Evolutionary conservation across 2,888 invertebrate genomes (phyloP), one percentile per base, ranked within the genome.

Genomic region (Sphaeridia pumilis): DNA sequence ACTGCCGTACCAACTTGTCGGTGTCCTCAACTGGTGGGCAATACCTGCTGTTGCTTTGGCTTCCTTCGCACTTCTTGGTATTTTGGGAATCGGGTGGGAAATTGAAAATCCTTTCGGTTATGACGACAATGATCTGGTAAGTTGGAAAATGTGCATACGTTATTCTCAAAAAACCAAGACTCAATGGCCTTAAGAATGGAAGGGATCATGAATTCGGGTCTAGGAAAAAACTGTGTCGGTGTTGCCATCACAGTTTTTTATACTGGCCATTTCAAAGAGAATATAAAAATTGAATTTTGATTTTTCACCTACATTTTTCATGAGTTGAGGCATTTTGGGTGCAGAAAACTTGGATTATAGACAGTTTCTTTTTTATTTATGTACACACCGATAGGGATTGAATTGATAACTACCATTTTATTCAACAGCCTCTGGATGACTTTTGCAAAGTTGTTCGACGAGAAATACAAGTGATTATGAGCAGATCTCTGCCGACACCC

Each of bases 51-150:
- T 59, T 4, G 46, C 58, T 7, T 35, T 62, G 10, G 59, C 60
- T 25, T 50, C 60, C 2, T 62, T 60, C 45, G 54, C 60, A 4
- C 52, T 62, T n/a, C 48, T 62, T 10, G 62, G 62, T 14, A 60
- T 62, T 12, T 45, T 62, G 41, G 60, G 55, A 44, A 62, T 60
- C 50, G 62, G 62, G n/a, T 59, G 60, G 60, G 59, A 58, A 47
- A 60, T 60, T 38, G 60, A 60, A 34, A 60, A 60, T 41, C 60
- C 60, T 10, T 60, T 60, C 31, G 60, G 60, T n/a, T 57, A 49
- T 24, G 60, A 60, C 46, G 50, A 43, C 35, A 60, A 60, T 54
- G 60, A 60, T 28, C 53, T 60, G 57, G 60, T 60, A 53, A 34
- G 48, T n/a, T n/a, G n/a, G n/a, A n/a, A n/a, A n/a, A n/a, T n/a